Base-by-base conservation (phyloP, 2,797 vertebrate genomes). In the Poecilia gillii region DNA sequence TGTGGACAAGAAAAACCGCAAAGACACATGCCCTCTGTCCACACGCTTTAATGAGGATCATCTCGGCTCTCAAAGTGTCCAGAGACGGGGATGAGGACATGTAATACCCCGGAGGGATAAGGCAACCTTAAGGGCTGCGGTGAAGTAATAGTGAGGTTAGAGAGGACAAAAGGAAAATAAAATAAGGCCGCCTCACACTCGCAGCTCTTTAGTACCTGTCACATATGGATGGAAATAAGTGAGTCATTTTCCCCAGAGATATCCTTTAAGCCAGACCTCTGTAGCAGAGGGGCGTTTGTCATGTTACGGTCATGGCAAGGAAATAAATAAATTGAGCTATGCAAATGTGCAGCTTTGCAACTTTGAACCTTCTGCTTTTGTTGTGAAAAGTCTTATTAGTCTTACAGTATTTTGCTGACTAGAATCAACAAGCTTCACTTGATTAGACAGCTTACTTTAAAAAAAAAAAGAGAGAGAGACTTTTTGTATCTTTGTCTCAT, bases 31-130 rank as follows among this genome's bases (percentile, higher is more conserved):
- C 82, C 93, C 91, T 90, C 90, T 76, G 82, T 87, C 78, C 20
- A 23, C 84, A 85, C 81, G 81, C 83, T 79, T 88, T 92, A 92
- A 93, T 92, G 89, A 93, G 89, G 89, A 93, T 93, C 89, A 91
- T 90, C 68, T 45, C 89, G 90, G 91, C 82, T 83, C 78, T 87
- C 80, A 80, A 78, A 87, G 77, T 77, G 83, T 84, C 84, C 20
- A 6, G 75, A 86, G 84, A 90, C 85, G 82, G 72, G 80, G 82
- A 89, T 89, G 84, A 87, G 85, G 88, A 91, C 91, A 84, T 87
- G 83, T 87, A 90, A 91, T 84, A 84, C 87, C 87, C 83, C n/a
- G 68, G 80, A 89, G 87, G 81, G 68, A 83, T 43, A 73, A 59
- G 43, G 18, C 43, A 81, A 83, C 72, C 89, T 89, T 86, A 83